Base-by-base conservation (phyloP, 2,797 vertebrate species). In the Oophaga sylvatica region DNA sequence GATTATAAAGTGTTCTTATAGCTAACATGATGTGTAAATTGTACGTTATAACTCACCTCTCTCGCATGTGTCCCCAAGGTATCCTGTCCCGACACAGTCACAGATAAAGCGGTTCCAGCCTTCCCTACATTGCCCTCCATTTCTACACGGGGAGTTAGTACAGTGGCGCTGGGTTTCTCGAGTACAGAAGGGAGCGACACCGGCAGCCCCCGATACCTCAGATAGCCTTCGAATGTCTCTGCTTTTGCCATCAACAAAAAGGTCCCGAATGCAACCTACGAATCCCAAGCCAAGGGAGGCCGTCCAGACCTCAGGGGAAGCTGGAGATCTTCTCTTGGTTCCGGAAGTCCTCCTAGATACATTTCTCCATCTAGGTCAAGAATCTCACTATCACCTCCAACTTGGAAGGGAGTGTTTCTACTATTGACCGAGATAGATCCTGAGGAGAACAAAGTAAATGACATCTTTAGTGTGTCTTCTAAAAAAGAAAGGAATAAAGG, bases 31-130 rank as follows among this genome's bases (percentile, higher is more conserved):
- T 48, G 1, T 5, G n/a, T 26, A 26, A 56, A 0, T 77, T 15
- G 5, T 22, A 35, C 5, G 4, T 63, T 41, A 68, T 68, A 60
- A 68, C 96, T 94, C 92, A 98, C 97, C 98, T 89, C 95, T 96
- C 92, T 97, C 96, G 48, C 98, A 98, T 93, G 93, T 96, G 85
- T 93, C 93, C 7, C 97, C 97, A 84, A 97, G 93, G 92, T 94
- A 98, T 81, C 97, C 97, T 0, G 97, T 98, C 63, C 96, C 96
- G 0, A 95, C 92, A 90, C 98, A 98, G 92, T 98, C 97, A 48
- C 98, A 98, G 86, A 98, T 91, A 87, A 97, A 97, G 11, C 98
- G 96, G 94, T 98, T 99, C 98, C 98, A 99, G 77, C 97, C 98
- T 88, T 99, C 98, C 0, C 93, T 93, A 91, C 98, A 99, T 62